These are phyloP conservation scores for Neoascia interrupta DNA, from an alignment of 2,888 invertebrate genomes.

Conservation along the genomic window DNA sequence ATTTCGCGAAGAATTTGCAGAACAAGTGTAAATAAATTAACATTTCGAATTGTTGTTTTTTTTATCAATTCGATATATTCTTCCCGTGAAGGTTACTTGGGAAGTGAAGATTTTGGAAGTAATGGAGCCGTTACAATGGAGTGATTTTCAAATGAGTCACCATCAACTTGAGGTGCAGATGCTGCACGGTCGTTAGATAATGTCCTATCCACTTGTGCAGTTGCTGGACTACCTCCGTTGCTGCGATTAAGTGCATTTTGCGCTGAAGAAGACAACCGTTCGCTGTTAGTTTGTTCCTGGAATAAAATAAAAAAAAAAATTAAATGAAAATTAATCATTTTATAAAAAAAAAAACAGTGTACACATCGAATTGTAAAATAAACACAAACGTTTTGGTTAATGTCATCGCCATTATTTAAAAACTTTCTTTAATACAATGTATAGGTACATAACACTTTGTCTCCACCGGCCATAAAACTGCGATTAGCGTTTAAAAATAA, in stretches of 20 bases:
- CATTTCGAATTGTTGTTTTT: neutral
- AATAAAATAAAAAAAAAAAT: neutral
- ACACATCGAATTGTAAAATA: no score
- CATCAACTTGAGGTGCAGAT: neutral
- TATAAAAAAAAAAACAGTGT: no score
- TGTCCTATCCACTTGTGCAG: neutral
- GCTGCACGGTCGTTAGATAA: neutral
- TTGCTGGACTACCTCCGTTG: conserved; percentile 8
- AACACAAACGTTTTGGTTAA: no score
- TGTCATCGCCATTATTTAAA: no score
- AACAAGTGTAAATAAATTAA: conserved; percentile 18
- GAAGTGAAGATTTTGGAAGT: conserved; percentile 19
- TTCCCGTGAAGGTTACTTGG: conserved; percentile 19
- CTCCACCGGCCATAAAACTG: no score
- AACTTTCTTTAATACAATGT: no score
- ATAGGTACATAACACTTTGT: no score
- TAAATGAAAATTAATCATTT: neutral
- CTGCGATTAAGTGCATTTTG: conserved; percentile 5
- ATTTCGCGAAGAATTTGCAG: conserved; percentile 13
- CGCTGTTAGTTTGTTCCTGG: conserved; percentile 15
- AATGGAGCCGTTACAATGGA: conserved; percentile 22
- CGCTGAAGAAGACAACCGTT: neutral
- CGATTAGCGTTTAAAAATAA: no score
- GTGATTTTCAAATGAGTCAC: conserved; percentile 9
- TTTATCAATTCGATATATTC: neutral